Conservation (phyloP, 1,140 invertebrate genomes). For the Meloidogyne exigua region DNA sequence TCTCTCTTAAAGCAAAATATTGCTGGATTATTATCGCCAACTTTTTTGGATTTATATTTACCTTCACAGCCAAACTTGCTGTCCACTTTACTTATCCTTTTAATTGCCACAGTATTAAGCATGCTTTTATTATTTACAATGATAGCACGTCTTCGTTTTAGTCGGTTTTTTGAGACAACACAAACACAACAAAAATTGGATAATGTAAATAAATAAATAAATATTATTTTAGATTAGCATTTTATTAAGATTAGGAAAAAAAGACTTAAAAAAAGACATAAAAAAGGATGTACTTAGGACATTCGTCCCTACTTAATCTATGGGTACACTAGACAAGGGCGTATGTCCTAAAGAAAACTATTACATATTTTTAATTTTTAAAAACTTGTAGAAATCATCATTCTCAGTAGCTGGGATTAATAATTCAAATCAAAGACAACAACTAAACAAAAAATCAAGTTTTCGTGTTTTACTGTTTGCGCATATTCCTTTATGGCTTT, state of each 20-base stretch:
- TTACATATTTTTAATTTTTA: background rate
- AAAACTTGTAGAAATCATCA: background rate
- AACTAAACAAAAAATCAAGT: background rate
- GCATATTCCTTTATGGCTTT: background rate
- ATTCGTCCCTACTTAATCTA: too few relatives aligned
- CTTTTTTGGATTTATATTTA: conserved; percentile 2
- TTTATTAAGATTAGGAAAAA: too few relatives aligned
- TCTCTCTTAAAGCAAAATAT: background rate
- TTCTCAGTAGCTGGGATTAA: background rate
- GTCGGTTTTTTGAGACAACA: background rate
- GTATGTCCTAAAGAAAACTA: too few relatives aligned
- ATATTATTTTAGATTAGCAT: too few relatives aligned
- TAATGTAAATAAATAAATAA: background rate
- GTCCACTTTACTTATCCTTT: conserved; percentile 8
- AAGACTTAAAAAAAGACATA: too few relatives aligned
- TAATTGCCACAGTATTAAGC: background rate
- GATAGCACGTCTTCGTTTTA: conserved; percentile 1
- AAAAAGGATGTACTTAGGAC: too few relatives aligned
- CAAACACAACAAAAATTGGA: conserved; percentile 2
- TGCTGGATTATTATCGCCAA: background rate
- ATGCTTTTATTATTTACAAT: conserved; percentile 6
- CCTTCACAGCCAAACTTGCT: conserved; percentile 14
- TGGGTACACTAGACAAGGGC: too few relatives aligned
- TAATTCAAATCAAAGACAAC: background rate
- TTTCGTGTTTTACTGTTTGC: background rate